Evolutionary conservation across 2,113 vertebrate genomes (phyloP).

Genomic region (Anas platyrhynchos): DNA sequence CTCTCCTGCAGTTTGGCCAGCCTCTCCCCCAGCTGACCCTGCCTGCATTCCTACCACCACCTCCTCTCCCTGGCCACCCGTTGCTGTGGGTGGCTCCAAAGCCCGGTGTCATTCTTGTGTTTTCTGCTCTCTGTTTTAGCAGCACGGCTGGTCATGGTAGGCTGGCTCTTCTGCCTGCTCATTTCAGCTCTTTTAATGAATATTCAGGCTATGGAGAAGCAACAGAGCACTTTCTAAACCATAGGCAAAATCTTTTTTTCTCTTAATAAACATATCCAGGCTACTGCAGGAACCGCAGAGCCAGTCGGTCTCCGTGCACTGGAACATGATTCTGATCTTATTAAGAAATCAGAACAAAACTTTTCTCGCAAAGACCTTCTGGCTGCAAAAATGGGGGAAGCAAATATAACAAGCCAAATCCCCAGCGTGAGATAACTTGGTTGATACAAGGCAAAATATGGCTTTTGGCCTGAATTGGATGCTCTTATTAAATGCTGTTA

Average conservation of each 20-base stretch:
- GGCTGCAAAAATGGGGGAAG: not conserved
- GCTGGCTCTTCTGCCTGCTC: not conserved
- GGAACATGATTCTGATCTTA: not conserved
- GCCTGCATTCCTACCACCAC: not conserved
- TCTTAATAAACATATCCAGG: not conserved
- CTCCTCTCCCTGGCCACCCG: not conserved
- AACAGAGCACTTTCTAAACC: not conserved
- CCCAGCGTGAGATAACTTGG: constrained; percentile 3
- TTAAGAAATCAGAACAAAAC: constrained; percentile 23
- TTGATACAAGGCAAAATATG: not conserved
- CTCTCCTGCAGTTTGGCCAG: not conserved
- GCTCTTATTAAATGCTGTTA: constrained; percentile 26
- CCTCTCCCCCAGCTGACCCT: not conserved
- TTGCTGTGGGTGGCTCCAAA: rapidly evolving
- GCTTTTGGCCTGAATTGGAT: constrained; percentile 11
- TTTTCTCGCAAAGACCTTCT: constrained; percentile 23
- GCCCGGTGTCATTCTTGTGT: not conserved
- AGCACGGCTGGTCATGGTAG: not conserved
- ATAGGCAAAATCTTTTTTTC: not conserved
- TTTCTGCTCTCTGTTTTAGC: not conserved
- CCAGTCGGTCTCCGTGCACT: not conserved
- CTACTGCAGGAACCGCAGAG: not conserved
- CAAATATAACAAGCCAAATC: constrained; percentile 14
- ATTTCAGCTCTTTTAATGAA: not conserved
- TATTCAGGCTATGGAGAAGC: not conserved